Conservation (phyloP, 2,113 vertebrate species). For the Lontra canadensis region DNA sequence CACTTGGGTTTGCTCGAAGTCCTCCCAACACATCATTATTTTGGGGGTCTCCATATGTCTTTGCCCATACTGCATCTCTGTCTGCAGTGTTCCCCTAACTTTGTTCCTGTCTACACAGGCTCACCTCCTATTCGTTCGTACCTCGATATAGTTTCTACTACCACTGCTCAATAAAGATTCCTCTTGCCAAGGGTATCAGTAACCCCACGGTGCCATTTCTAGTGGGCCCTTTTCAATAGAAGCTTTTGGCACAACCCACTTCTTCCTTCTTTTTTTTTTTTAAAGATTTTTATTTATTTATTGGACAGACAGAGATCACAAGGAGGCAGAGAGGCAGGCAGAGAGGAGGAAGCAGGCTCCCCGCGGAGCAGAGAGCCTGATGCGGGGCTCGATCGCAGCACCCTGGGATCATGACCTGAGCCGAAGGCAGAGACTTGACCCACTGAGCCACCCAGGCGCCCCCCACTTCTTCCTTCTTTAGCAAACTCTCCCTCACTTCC, state of each 20-base stretch:
- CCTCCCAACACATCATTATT: neutral
- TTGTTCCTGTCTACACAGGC: neutral
- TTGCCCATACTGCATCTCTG: neutral
- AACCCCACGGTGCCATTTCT: neutral
- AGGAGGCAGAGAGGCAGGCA: too few relatives aligned
- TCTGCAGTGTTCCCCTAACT: neutral
- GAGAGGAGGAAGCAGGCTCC: too few relatives aligned
- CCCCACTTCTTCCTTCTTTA: neutral
- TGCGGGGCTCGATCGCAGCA: too few relatives aligned
- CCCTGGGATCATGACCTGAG: too few relatives aligned
- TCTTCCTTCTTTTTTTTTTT: neutral
- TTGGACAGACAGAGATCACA: too few relatives aligned
- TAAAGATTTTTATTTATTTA: too few relatives aligned
- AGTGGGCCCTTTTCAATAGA: neutral
- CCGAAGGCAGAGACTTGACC: too few relatives aligned
- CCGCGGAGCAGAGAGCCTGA: too few relatives aligned
- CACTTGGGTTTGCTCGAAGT: neutral
- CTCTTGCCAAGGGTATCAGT: neutral
- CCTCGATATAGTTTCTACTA: neutral
- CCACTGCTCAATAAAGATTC: neutral
- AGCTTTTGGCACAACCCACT: neutral
- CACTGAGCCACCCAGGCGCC: too few relatives aligned
- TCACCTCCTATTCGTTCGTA: neutral
- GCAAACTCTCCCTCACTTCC: neutral
- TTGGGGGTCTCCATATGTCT: neutral